These are phyloP conservation scores for Columba guinea DNA, from an alignment of 2,797 vertebrate genomes.

Conservation along the genomic window DNA sequence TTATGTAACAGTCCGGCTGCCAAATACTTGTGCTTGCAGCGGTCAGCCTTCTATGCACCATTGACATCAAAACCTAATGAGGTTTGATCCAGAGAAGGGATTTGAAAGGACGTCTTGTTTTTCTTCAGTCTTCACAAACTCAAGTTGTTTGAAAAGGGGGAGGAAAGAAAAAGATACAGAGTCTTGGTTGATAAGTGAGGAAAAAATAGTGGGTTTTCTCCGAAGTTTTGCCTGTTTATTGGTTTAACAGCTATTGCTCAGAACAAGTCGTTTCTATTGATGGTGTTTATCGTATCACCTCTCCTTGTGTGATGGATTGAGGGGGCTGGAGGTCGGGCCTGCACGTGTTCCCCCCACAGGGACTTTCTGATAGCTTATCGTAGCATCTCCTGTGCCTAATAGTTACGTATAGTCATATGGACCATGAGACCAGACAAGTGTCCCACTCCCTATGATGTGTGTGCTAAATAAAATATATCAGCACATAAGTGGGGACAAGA, in stretches of 20 bases:
- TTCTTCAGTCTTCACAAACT: slow-evolving; percentile 65
- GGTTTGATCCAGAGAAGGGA: slow-evolving; percentile 65
- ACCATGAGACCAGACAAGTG: neutral
- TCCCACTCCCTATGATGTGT: neutral
- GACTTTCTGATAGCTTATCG: neutral
- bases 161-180: slow-evolving; percentile 31
- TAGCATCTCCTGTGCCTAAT: neutral
- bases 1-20: slow-evolving; percentile 69
- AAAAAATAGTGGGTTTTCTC: slow-evolving; percentile 34
- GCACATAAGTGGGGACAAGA: neutral
- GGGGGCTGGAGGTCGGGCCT: neutral
- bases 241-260: slow-evolving; percentile 56
- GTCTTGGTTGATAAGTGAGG: slow-evolving; percentile 65
- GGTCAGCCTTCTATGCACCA: slow-evolving; percentile 68
- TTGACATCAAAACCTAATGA: slow-evolving; percentile 72
- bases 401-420: neutral
- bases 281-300: slow-evolving; percentile 59
- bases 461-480: neutral
- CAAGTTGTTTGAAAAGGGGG: slow-evolving; percentile 57
- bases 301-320: neutral
- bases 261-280: slow-evolving; percentile 66
- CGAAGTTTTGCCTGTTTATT: slow-evolving; percentile 58
- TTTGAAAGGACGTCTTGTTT: slow-evolving; percentile 69
- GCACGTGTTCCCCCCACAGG: neutral
- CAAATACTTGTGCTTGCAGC: slow-evolving; percentile 72